Evolutionary conservation across 2,888 invertebrate species (phyloP).

Genomic region (Tolmerus cingulatus): DNA sequence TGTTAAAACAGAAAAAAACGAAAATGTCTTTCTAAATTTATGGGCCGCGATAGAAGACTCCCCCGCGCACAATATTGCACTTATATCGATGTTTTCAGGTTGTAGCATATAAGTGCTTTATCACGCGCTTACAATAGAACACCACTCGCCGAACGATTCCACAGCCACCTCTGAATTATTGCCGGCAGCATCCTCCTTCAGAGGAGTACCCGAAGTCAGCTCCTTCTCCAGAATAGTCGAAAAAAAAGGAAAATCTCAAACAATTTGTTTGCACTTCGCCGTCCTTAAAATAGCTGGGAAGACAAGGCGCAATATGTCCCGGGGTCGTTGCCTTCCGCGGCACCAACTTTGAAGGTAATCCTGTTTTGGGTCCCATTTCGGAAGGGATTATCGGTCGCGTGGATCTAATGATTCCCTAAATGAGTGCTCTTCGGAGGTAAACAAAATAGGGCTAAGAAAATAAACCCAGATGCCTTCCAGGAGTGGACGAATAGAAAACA

Average conservation of each 20-base stretch:
- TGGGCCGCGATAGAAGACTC: background rate
- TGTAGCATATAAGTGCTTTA: background rate
- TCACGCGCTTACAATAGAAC: background rate
- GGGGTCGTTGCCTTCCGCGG: background rate
- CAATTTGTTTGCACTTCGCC: conserved; percentile 30
- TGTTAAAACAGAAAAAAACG: conserved; percentile 1
- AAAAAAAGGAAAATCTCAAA: background rate
- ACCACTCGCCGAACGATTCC: background rate
- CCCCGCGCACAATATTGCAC: background rate
- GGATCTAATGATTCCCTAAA: conserved; percentile 16
- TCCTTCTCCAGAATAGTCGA: background rate
- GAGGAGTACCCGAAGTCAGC: background rate
- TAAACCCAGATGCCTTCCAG: conserved; percentile 26
- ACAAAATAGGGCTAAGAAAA: background rate
- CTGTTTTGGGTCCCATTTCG: conserved; percentile 7
- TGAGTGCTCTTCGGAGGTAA: background rate
- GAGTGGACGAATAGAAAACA: conserved; percentile 7
- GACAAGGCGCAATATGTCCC: background rate
- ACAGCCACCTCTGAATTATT: background rate
- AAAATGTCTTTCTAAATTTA: background rate
- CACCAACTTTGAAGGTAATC: conserved; percentile 6
- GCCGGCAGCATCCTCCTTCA: background rate
- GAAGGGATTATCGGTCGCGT: conserved; percentile 41
- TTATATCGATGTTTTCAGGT: conserved; percentile 1
- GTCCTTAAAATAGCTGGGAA: conserved; percentile 15